Evolutionary conservation across 2,888 invertebrate species (phyloP), one percentile per base, ranked within the genome.

Genomic region (Agelastica alni): DNA sequence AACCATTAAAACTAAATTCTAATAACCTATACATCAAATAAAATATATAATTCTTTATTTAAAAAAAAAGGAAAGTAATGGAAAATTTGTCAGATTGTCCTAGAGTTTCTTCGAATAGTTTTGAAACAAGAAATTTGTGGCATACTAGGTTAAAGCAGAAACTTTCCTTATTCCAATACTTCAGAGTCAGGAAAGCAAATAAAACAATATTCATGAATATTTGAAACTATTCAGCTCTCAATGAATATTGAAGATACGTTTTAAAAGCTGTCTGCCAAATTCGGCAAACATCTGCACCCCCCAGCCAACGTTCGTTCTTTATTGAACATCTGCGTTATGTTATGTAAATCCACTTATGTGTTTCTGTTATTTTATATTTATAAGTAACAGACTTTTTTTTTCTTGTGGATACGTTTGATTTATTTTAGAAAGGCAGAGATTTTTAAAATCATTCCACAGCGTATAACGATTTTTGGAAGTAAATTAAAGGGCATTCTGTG

Each of bases 181-280:
- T 48, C 30, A 48, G 34, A 13, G 39, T 30, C 22, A 16, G 46
- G 22, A 46, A 46, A 46, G 36, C 46, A 39, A 48, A 48, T 48
- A 28, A 48, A 48, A 37, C 39, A 48, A 49, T 42, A 49, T 49
- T 49, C 41, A 49, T 49, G 41, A 42, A 49, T 49, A 49, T 49
- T 32, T 49, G 31, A 49, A 49, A 49, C 49, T 48, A 30, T 37
- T 48, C 48, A 48, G 39, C 13, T 20, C 14, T 49, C 49, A 41
- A 32, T 49, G 22, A 41, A 49, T 49, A 49, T 49, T 42, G 49
- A 32, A 31, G 49, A 49, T 49, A 49, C 32, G 41, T 41, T 49
- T 49, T 32, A 32, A 41, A 49, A 49, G 32, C 41, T 41, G 41
- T 49, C 49, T 49, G 31, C 30, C 14, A 49, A 32, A 49, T 32